Evolutionary conservation across 2,113 vertebrate genomes (phyloP).

Genomic region (Myotis lucifugus): DNA sequence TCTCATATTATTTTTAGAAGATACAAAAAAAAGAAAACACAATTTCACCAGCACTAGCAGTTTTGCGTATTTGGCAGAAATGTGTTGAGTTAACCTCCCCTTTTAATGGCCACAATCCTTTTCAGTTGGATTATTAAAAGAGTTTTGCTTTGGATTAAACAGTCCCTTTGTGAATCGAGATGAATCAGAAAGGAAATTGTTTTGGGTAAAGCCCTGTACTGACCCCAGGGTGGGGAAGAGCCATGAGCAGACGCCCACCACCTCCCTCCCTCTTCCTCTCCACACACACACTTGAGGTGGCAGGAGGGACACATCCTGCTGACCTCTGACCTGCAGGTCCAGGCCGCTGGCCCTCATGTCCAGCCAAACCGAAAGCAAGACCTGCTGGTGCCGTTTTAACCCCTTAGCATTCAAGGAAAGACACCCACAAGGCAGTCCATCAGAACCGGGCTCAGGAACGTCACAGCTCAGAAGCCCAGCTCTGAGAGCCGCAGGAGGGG

Average conservation of each 20-base stretch:
- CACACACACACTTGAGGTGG: neutral
- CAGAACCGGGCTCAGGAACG: neutral
- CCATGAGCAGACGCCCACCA: fast-evolving
- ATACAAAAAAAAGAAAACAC: neutral
- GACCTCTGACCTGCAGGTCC: neutral
- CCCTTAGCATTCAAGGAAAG: neutral
- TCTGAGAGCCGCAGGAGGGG: neutral
- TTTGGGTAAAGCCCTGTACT: neutral
- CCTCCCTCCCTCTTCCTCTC: neutral
- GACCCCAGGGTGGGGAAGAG: neutral
- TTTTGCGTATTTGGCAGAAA: conserved; percentile 9
- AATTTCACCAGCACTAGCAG: neutral
- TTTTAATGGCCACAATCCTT: neutral
- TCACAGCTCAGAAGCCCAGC: neutral
- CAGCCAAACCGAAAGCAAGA: neutral
- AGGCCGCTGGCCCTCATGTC: neutral
- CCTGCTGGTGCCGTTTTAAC: neutral
- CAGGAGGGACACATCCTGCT: neutral
- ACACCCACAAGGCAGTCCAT: neutral
- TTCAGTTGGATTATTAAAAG: neutral
- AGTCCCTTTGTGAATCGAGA: neutral
- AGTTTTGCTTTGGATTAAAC: neutral
- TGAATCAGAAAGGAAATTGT: neutral
- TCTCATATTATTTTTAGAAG: neutral
- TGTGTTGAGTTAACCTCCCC: neutral